Conservation (phyloP, 37 sponge, comb jelly and placozoan species). For the Corticium candelabrum region DNA sequence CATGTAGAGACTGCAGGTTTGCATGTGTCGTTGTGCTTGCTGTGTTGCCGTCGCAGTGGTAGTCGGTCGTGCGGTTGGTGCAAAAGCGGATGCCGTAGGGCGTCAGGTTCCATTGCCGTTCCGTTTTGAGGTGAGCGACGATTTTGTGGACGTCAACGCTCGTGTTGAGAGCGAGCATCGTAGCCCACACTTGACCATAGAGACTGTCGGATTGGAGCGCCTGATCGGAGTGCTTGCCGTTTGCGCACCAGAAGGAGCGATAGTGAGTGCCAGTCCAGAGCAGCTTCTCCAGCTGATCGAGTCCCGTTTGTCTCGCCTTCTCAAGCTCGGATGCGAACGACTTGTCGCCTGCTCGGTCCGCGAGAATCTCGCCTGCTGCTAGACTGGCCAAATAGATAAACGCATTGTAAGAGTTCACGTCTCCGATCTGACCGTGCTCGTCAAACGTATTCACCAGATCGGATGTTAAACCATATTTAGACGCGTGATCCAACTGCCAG, state of each 20-base stretch:
- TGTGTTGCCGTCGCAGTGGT: neutral
- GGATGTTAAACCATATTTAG: neutral
- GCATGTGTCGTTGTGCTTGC: neutral
- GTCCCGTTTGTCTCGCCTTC: neutral
- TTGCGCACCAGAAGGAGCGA: slow-evolving; percentile 6
- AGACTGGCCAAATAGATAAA: neutral
- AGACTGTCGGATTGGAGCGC: neutral
- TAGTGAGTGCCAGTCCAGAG: slow-evolving; percentile 8
- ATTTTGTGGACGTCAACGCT: neutral
- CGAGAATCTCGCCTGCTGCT: neutral
- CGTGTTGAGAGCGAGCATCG: neutral
- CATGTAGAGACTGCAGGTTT: neutral
- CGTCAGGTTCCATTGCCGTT: neutral
- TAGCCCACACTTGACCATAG: slow-evolving; percentile 5
- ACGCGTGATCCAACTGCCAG: slow-evolving; percentile 10
- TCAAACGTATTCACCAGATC: slow-evolving; percentile 8
- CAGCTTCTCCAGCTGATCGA: neutral
- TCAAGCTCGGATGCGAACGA: neutral
- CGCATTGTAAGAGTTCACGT: slow-evolving; percentile 1
- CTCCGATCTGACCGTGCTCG: slow-evolving; percentile 6
- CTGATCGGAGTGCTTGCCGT: neutral
- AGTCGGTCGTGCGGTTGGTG: slow-evolving; percentile 3
- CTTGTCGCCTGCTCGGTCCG: neutral
- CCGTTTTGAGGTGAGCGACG: neutral
- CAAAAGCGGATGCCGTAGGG: slow-evolving; percentile 9